Base-by-base conservation (phyloP, 2,797 vertebrate genomes). In the Danio tinwini region DNA sequence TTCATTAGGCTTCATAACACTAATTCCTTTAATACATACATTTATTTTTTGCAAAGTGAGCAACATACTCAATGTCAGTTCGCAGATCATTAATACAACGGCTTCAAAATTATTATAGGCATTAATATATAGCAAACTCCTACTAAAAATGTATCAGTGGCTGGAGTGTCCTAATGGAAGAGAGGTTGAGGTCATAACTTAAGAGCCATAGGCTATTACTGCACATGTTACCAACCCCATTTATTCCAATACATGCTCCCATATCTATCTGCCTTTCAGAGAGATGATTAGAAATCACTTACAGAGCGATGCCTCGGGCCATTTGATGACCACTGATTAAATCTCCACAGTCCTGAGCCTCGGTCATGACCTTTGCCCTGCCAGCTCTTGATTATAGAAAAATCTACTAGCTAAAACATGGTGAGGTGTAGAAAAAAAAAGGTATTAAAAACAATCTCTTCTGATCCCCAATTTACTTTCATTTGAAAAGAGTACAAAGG, bases 401-500 rank as follows among this genome's bases (percentile, higher is more conserved):
- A 64, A 79, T 55, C 77, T 79, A 71, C 67, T 44, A 12, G 58
- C 39, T 64, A 13, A 63, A 63, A 17, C 19, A 80, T 55, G 16
- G 50, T 8, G 7, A 45, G 21, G 21, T 55, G 21, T 16, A 13
- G n/a, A 19, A 59, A 40, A 39, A 21, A 39, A 29, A 21, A n/a
- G 37, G 47, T 13, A 7, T 11, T 7, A 64, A 76, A 64, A 42
- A 58, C 55, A 77, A 71, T 53, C 56, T 65, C 14, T 52, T 2
- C 45, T n/a, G 21, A 62, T 10, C 49, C 2, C 12, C 14, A 39
- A 17, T 29, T 77, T 19, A 59, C 59, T 73, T 53, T 76, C 19
- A 52, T 80, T 67, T 42, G 0, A 29, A 42, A 83, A 84, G 37
- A 63, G 47, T n/a, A 84, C 21, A 70, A 82, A 84, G 59, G 55